phyloP scores from a whole-genome alignment of 2,797 vertebrate species.

The Oreonectes daqikongensis region DNA sequence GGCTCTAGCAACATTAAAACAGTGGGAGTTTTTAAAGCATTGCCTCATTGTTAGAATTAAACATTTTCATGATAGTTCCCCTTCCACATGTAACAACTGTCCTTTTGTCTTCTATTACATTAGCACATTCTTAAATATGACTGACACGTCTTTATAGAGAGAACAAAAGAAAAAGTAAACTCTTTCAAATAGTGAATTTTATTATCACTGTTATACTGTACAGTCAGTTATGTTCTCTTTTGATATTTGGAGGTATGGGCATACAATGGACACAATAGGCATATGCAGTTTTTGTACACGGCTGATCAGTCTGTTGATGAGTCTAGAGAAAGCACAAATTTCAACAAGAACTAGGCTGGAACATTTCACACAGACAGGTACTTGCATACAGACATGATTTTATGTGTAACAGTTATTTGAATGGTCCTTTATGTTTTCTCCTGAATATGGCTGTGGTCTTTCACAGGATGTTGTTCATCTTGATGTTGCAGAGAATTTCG shows the following conservation, averaged over 20 bases:
- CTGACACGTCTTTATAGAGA: conserved; percentile 22
- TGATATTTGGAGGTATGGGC: conserved; percentile 56
- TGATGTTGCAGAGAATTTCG: conserved; percentile 14
- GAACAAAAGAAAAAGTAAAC: conserved; percentile 12
- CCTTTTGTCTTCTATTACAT: neutral
- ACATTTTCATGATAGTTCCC: neutral
- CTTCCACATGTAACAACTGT: neutral
- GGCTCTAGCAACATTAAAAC: neutral
- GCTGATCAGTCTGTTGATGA: neutral
- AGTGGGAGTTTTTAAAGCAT: neutral
- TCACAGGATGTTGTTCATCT: conserved; percentile 46
- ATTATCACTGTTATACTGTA: conserved; percentile 75
- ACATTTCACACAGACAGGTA: conserved; percentile 11
- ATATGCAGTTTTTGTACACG: conserved; percentile 77
- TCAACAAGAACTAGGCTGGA: conserved; percentile 20
- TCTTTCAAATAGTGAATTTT: conserved; percentile 76
- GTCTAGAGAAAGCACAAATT: neutral
- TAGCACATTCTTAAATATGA: neutral
- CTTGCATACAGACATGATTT: conserved; percentile 16
- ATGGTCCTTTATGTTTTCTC: conserved; percentile 17
- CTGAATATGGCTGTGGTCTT: neutral
- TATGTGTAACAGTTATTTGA: neutral
- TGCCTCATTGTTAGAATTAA: neutral
- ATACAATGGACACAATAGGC: conserved; percentile 76
- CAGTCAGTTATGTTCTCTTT: conserved; percentile 68